Base-by-base conservation (phyloP, 2,888 invertebrate species). In the Loripinus fragilis region DNA sequence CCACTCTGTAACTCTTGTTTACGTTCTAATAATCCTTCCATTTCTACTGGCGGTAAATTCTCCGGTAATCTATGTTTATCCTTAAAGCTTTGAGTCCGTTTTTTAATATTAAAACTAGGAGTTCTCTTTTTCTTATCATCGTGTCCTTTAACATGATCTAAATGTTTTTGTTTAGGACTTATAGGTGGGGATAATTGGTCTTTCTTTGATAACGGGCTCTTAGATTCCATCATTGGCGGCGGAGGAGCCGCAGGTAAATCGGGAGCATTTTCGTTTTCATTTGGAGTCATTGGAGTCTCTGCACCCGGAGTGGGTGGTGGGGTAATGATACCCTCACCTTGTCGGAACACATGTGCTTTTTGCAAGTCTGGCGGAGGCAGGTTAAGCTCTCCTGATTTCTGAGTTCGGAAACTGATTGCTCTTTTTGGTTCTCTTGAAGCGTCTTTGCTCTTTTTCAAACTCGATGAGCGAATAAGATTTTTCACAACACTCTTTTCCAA, bases 1-100 rank as follows among this genome's bases (percentile, higher is more conserved):
- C 98, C 98, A 80, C 97, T 96, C 77, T 97, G 97, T 0, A 98
- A 95, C 88, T 98, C 97, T 92, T 99, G 99, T 93, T 99, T 99
- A 71, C 99, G 95, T 87, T 99, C 99, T 74, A 99, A 93, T 88
- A 95, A 95, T 86, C 98, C 98, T 94, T 98, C 97, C 55, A 98
- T 97, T 93, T 98, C 98, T 0, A 97, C 97, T 0, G 98, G 97
- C 5, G 98, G 98, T 81, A 98, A 92, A 79, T 94, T 92, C 20
- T 93, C 89, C 7, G 92, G 91, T 15, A 91, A 85, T 72, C 86
- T 90, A 82, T 90, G 89, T 80, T 92, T 91, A 74, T 92, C 92
- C 79, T 91, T 91, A 95, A 98, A 97, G 93, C 97, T 98, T 92
- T 97, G 97, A 23, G 97, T 97, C 84, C 97, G 95, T 77, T 98